Conservation (phyloP, 2,888 invertebrate genomes). For the Metallyticus violacea region DNA sequence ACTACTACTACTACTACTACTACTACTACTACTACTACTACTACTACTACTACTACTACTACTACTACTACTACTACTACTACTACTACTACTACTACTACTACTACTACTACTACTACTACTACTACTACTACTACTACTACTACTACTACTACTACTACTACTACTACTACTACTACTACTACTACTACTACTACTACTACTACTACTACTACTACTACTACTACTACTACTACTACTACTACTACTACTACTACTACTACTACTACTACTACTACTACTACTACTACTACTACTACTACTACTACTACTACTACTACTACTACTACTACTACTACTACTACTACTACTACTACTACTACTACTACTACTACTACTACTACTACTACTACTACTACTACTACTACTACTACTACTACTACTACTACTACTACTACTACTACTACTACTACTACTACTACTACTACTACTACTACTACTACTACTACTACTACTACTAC, state of each 20-base stretch:
- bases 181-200: not conserved
- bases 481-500: not conserved
- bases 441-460: not conserved
- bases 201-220: not conserved
- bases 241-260: not conserved
- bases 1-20: not conserved
- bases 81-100: not conserved
- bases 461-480: not conserved
- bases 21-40: not conserved
- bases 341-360: not conserved
- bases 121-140: not conserved
- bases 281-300: not conserved
- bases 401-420: not conserved
- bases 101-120: not conserved
- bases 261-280: not conserved
- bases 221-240: not conserved
- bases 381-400: not conserved
- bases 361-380: not conserved
- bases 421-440: not conserved
- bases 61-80: not conserved
- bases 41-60: not conserved
- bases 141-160: not conserved
- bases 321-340: not conserved
- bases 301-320: not conserved
- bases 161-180: not conserved